Conservation (phyloP, 1,140 invertebrate genomes). For the Oreohelix idahoensis region DNA sequence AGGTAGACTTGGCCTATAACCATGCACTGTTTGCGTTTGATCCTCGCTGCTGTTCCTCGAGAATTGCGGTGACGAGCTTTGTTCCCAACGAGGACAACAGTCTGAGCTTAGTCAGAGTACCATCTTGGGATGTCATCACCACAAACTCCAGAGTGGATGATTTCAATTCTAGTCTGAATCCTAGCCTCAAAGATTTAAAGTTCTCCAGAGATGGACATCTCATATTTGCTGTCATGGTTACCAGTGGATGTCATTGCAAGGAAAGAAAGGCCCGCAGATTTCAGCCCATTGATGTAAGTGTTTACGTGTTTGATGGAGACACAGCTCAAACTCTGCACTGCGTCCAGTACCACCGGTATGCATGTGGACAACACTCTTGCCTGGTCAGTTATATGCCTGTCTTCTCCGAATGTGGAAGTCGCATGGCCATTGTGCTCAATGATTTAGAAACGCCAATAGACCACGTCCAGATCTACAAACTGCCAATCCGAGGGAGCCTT, state of each 20-base stretch:
- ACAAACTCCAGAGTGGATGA: conserved; percentile 67
- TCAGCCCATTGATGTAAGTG: conserved; percentile 65
- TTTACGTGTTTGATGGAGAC: conserved; percentile 71
- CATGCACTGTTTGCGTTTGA: conserved; percentile 71
- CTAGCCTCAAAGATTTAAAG: conserved; percentile 66
- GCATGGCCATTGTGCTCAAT: conserved; percentile 72
- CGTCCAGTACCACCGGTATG: conserved; percentile 71
- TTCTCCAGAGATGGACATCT: conserved; percentile 69
- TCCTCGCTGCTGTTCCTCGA: conserved; percentile 65
- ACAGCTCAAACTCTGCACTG: conserved; percentile 70
- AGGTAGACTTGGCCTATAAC: conserved; percentile 61
- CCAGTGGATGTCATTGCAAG: conserved; percentile 66
- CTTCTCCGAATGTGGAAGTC: conserved; percentile 69
- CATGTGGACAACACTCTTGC: conserved; percentile 69
- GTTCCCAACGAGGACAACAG: conserved; percentile 64
- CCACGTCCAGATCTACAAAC: conserved; percentile 71
- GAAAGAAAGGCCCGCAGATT: conserved; percentile 65
- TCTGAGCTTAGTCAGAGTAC: conserved; percentile 63
- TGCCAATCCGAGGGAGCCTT: conserved; percentile 63
- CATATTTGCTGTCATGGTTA: conserved; percentile 68
- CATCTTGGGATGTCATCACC: conserved; percentile 63
- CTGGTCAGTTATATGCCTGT: conserved; percentile 70
- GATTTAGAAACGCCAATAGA: conserved; percentile 63
- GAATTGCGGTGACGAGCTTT: conserved; percentile 71
- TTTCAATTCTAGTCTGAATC: conserved; percentile 60